phyloP scores from a whole-genome alignment of 2,888 invertebrate genomes.

The Halictus quadricinctus region DNA sequence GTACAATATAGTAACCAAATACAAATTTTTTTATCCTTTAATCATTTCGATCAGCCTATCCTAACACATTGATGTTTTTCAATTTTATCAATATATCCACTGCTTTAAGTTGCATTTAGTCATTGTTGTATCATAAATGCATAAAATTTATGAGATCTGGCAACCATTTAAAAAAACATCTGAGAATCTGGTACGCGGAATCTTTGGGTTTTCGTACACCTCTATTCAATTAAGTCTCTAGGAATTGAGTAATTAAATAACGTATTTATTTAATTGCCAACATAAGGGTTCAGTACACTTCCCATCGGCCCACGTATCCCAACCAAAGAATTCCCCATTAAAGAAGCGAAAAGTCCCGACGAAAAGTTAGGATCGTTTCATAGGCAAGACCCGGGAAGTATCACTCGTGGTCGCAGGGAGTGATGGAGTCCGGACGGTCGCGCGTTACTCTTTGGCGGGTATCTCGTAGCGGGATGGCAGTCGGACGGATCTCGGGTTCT shows the following conservation, averaged over 20 bases:
- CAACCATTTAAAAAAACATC: no score
- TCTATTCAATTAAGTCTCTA: not conserved
- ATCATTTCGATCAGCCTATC: no score
- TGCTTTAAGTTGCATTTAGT: no score
- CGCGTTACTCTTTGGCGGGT: not conserved
- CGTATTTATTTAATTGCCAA: not conserved
- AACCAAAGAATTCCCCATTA: not conserved
- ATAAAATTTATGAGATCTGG: no score
- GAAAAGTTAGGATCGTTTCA: not conserved
- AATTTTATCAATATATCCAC: no score
- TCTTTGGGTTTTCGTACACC: no score
- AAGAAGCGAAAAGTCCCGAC: not conserved
- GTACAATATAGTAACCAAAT: no score
- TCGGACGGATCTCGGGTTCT: conserved; percentile 17
- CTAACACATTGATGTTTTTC: no score
- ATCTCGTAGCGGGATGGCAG: not conserved
- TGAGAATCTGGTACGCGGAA: no score
- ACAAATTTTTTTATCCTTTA: no score
- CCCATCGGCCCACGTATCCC: not conserved
- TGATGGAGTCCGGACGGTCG: not conserved
- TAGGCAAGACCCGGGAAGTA: not conserved
- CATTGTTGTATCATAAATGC: no score
- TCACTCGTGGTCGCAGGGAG: not conserved
- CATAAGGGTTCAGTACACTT: not conserved
- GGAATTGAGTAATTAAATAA: not conserved